Evolutionary conservation across 2,797 vertebrate species (phyloP), one percentile per base, ranked within the genome.

Genomic region (Molossus molossus): DNA sequence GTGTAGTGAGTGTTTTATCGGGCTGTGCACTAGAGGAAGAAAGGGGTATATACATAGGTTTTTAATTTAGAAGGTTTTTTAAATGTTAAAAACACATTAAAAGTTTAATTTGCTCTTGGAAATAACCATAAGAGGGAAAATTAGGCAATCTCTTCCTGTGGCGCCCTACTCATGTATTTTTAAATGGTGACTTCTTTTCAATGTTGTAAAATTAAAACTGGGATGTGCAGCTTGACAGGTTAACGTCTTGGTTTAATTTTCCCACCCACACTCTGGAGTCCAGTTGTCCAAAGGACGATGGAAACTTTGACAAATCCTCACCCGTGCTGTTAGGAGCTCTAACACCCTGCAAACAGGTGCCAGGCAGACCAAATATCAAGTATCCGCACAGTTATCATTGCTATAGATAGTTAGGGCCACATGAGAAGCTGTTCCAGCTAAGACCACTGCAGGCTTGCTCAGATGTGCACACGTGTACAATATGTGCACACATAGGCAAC

Each of bases 231-330:
- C n/a, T 25, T 40, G 88, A 76, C 17, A 84, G 60, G 48, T 72
- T 67, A 70, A 21, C 0, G 21, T 57, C 75, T 57, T 58, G 37
- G 10, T 64, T n/a, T 82, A 18, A 87, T 14, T 81, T 76, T 86
- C 25, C 72, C 48, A 70, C 20, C n/a, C 25, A 9, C 3, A 10
- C 21, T 86, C 87, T 53, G 20, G 50, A 79, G 50, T 33, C 82
- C 45, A 84, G 60, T 17, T 79, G 33, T 85, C 72, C 58, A 23
- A 83, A 93, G 81, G 77, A 93, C 58, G 76, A 77, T n/a, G 80
- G 87, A 95, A 95, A 94, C 60, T 77, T n/a, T 60, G 90, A 82
- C 82, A 53, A 60, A 53, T 25, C 79, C 90, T 92, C 76, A 79
- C 11, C 40, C 45, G 45, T 21, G 48, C 75, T 48, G 62, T 29